Evolutionary conservation across 1,140 invertebrate genomes (phyloP).

Genomic region (Trissolcus basalis): DNA sequence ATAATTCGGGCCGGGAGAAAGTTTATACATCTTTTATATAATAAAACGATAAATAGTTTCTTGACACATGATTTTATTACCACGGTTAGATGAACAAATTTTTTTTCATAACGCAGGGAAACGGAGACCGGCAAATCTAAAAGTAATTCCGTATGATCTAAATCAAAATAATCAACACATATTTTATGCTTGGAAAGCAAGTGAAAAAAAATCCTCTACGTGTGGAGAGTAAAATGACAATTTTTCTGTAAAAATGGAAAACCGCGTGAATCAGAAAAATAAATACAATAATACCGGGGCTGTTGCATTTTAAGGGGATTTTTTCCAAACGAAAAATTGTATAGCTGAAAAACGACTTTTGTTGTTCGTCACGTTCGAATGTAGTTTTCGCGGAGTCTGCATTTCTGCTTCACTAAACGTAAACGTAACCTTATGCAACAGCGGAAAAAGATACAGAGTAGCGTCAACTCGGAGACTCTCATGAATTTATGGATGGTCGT

Average conservation of each 20-base stretch:
- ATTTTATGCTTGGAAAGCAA: no score
- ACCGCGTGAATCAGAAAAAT: no score
- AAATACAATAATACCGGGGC: not conserved
- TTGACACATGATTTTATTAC: slow-evolving; percentile 9
- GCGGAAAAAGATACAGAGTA: slow-evolving; percentile 65
- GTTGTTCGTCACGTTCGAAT: slow-evolving; percentile 43
- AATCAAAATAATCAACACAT: no score
- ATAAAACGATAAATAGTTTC: slow-evolving; percentile 8
- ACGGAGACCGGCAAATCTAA: not conserved
- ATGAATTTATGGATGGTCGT: slow-evolving; percentile 71
- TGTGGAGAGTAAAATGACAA: no score
- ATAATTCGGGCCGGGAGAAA: slow-evolving; percentile 7
- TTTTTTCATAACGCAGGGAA: not conserved
- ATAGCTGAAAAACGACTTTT: slow-evolving; percentile 28
- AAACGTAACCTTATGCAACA: slow-evolving; percentile 70
- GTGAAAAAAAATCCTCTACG: no score
- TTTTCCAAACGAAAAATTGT: not conserved
- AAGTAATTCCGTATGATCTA: not conserved
- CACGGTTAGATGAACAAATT: slow-evolving; percentile 10
- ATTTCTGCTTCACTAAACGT: slow-evolving; percentile 69
- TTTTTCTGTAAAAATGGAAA: no score
- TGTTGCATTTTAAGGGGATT: not conserved
- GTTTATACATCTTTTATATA: slow-evolving; percentile 7
- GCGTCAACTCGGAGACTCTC: slow-evolving; percentile 60
- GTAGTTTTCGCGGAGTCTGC: slow-evolving; percentile 56